Evolutionary conservation across 2,113 vertebrate species (phyloP).

Genomic region (Cavia porcellus): DNA sequence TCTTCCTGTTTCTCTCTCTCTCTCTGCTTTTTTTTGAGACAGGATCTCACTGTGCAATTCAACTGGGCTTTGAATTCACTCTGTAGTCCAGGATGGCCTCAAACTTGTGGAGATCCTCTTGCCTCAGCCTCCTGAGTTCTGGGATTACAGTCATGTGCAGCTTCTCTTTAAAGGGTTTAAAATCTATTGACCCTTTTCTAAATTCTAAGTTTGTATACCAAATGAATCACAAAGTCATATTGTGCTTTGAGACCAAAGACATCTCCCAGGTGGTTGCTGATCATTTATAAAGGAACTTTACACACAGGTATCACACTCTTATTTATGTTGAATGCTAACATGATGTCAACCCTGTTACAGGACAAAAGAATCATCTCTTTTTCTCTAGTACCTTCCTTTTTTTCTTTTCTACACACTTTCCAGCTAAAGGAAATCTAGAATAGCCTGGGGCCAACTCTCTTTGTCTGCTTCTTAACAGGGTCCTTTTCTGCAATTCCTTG

Average conservation of each 20-base stretch:
- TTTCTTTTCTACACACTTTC: not conserved
- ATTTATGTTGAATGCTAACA: not conserved
- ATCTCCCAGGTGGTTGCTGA: not conserved
- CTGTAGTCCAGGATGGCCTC: too few relatives aligned
- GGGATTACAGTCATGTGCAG: not conserved
- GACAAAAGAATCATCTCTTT: not conserved
- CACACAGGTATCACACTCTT: rapidly evolving
- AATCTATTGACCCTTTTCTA: not conserved
- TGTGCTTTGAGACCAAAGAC: not conserved
- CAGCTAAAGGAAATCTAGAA: not conserved
- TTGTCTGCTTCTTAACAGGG: not conserved
- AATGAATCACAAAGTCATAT: not conserved
- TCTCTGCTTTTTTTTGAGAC: not conserved
- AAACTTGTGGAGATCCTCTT: too few relatives aligned
- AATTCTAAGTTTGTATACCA: not conserved
- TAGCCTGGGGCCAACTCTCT: not conserved
- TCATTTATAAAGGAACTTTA: not conserved
- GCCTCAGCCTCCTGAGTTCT: not conserved
- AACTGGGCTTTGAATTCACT: too few relatives aligned
- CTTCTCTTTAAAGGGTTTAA: not conserved
- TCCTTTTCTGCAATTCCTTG: not conserved
- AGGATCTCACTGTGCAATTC: not conserved
- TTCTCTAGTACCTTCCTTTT: not conserved
- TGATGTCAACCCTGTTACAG: not conserved
- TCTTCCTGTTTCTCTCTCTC: too few relatives aligned